A percentile compares a stretch with the other conserved stretches of the same genome.
phyloP scores from a whole-genome alignment of 2,797 vertebrate genomes.

The Propithecus deckenii region DNA sequence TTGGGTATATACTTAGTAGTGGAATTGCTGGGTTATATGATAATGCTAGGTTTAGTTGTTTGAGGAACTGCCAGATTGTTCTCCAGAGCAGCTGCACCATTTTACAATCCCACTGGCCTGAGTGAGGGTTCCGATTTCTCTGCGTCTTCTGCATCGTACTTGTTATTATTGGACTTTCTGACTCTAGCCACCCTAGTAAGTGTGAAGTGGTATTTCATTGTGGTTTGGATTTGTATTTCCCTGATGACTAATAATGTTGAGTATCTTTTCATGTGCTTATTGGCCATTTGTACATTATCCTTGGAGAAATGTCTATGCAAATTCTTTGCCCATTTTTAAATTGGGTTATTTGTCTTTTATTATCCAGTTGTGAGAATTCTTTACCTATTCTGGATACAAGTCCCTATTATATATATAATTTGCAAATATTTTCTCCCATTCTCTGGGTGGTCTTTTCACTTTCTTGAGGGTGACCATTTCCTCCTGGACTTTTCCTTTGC shows the following conservation, averaged over 20 bases:
- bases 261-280: background rate
- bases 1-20: background rate
- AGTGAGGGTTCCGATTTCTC: background rate
- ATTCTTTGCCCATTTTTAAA: background rate
- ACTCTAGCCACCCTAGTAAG: background rate
- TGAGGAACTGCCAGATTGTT: background rate
- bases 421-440: background rate
- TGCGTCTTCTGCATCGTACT: background rate
- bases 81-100: background rate
- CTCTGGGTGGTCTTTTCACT: background rate
- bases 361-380: background rate
- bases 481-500: background rate
- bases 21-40: background rate
- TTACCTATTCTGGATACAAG: background rate
- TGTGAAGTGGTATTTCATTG: background rate
- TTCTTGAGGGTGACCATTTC: background rate
- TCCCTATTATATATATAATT: background rate
- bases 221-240: background rate
- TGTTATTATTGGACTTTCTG: background rate
- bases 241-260: background rate
- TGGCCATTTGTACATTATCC: background rate
- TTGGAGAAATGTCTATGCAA: background rate
- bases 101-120: background rate
- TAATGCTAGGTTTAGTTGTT: background rate
- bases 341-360: background rate